Base-by-base conservation (phyloP, 2,888 invertebrate genomes). In the Priocnemis perturbator region DNA sequence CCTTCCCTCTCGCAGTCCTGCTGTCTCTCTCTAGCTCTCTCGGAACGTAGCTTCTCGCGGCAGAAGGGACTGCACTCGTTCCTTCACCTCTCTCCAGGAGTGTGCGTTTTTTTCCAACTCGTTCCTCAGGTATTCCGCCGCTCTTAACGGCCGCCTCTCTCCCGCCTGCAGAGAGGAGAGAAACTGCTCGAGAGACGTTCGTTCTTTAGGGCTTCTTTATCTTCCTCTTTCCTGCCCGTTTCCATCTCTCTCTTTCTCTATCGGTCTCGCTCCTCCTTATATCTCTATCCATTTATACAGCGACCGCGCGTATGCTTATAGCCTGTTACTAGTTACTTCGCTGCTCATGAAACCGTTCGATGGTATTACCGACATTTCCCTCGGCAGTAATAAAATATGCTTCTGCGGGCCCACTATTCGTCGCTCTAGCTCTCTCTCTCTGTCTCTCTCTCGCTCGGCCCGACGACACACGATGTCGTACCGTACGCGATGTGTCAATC, bases 61-160 rank as follows among this genome's bases (percentile, higher is more conserved):
- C 74, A 77, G 77, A 76, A 77, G 77, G 80, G 74, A 76, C 72
- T 73, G 84, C 85, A 82, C 82, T 84, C 85, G 85, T 86, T 86
- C 83, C 85, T 86, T 85, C 85, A 84, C 83, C 85, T 85, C 81
- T 81, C 77, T 67, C 77, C 71, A 75, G 64, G 64, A 76, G 81
- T 66, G 83, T 74, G 70, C 75, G 81, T 82, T 82, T 84, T 83
- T 82, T 76, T 79, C 78, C 82, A 82, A 83, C 82, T 79, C 78
- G 84, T 85, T 85, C 82, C 82, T 83, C 85, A 85, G 85, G 83
- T 85, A 86, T 85, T 85, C 82, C 79, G 76, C 79, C 81, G 73
- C 77, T 79, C 83, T 84, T 81, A 82, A 83, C 81, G 79, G 81
- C 82, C 79, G 72, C 74, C 62, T 71, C 63, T 37, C 69, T 72